Base-by-base conservation (phyloP, 1,140 invertebrate species). In the Caenorhabditis briggsae region DNA sequence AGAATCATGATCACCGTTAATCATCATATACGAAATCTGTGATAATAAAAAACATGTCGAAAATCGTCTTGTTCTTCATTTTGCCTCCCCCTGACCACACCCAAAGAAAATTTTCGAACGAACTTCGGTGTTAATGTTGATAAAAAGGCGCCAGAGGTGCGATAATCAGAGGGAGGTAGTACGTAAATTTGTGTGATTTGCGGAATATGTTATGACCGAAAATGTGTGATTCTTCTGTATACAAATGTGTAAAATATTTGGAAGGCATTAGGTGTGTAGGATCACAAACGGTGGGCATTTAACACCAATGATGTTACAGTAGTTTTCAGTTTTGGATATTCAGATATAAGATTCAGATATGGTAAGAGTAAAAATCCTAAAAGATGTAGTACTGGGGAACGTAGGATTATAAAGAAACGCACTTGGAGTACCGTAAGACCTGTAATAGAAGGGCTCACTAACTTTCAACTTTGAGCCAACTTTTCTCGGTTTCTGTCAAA, bases 161-260 rank as follows among this genome's bases (percentile, higher is more conserved):
- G 65, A 74, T 46, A 43, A 74, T 74, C 59, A 64, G 12, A 25
- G 43, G 33, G 5, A 16, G 50, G 18, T 23, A 74, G 46, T 74
- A 74, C 43, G 65, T 74, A 43, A 74, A 74, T 74, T 74, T 78
- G 70, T 78, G 46, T 78, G 46, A 78, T 78, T 50, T 78, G 70
- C 9, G 16, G 46, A n/a, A 53, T 18, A 23, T 78, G 50, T 23
- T 3, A 50, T 46, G 43, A 20, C 70, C 70, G 33, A 33, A 33
- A 78, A 78, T 18, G 14, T 25, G 12, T 43, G 16, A 53, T 58
- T 7, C 1, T 18, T 58, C 56, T 58, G 50, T 2, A 25, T 25
- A 61, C 14, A 25, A 12, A 25, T 61, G 46, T 50, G 46, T 78
- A 78, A 78, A n/a, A 48, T 78, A 50, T 46, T 70, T 70, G 20